Base-by-base conservation (phyloP, 1,140 invertebrate genomes). In the Drosophila athabasca region DNA sequence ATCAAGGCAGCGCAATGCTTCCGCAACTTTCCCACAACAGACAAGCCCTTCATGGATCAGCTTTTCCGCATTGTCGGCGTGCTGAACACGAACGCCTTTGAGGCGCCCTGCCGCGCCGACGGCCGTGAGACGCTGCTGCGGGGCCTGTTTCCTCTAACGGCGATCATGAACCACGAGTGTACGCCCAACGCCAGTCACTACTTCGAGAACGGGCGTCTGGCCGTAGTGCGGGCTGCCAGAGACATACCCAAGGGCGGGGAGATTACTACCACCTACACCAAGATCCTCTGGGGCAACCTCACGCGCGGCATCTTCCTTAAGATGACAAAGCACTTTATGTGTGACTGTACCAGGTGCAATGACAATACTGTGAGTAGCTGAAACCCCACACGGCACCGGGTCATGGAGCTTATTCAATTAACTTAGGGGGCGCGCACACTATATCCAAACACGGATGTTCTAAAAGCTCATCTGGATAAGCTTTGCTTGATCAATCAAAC, bases 101-200 rank as follows among this genome's bases (percentile, higher is more conserved):
- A 96, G 92, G 94, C 95, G 41, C 90, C 90, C 5, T 91, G 90
- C 24, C 92, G 92, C 2, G 79, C 85, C 29, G 92, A 92, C 41
- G 84, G 92, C 49, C 92, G 94, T 62, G 79, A 91, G 59, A 92
- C 93, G 50, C 94, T 94, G 78, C 90, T 95, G 29, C 93, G 95
- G 70, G 96, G 95, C 5, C 90, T 97, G 22, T 97, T 95, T 91
- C 95, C 96, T 1, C 90, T 96, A 17, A 94, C 95, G 1, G 94
- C 95, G 22, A 92, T 97, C 49, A 94, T 96, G 92, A 96, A 96
- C 90, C 96, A 97, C 79, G 93, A 93, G 46, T 97, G 96, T 81
- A 92, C 93, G 4, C 95, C 96, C 1, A 97, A 97, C 80, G 96
- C 95, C 0, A 94, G 94, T 26, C 95, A 96, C 65, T 96, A 94